These are phyloP conservation scores for Sinopyrophorus schimmeli DNA, from an alignment of 2,888 invertebrate species.

Conservation along the genomic window DNA sequence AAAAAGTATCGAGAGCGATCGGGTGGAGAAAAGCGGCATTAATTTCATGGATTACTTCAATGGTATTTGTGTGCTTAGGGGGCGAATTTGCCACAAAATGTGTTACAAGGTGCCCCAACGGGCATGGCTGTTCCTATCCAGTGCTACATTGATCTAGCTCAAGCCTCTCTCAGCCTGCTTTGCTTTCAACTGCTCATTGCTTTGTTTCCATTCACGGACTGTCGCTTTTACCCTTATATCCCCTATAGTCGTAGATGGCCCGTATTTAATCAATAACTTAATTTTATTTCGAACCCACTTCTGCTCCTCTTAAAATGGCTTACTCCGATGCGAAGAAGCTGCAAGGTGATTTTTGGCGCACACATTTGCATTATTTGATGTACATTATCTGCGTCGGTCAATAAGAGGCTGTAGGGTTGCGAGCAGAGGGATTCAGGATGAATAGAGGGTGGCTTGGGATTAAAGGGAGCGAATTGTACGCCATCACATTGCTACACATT, in stretches of 20 bases:
- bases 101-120: slow-evolving; percentile 38
- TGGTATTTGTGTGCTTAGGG: slow-evolving; percentile 13
- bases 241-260: slow-evolving; percentile 2
- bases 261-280: not conserved
- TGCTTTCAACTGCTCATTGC: slow-evolving; percentile 24
- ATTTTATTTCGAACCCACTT: no score
- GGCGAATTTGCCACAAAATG: slow-evolving; percentile 33
- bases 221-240: no score
- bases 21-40: no score
- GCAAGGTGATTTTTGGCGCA: no score
- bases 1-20: no score
- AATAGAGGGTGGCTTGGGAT: slow-evolving; percentile 54
- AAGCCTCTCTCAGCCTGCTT: slow-evolving; percentile 25
- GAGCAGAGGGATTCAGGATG: slow-evolving; percentile 31
- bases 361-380: slow-evolving; percentile 28
- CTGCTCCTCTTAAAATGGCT: no score
- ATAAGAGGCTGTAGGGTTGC: slow-evolving; percentile 33
- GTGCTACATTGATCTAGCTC: slow-evolving; percentile 40
- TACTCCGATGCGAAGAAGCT: no score
- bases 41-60: no score
- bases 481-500: slow-evolving; percentile 33
- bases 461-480: slow-evolving; percentile 32
- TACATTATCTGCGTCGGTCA: slow-evolving; percentile 37
- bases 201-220: slow-evolving; percentile 26
- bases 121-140: slow-evolving; percentile 34